phyloP scores from a whole-genome alignment of 2,888 invertebrate species.

The Apamea crenata region DNA sequence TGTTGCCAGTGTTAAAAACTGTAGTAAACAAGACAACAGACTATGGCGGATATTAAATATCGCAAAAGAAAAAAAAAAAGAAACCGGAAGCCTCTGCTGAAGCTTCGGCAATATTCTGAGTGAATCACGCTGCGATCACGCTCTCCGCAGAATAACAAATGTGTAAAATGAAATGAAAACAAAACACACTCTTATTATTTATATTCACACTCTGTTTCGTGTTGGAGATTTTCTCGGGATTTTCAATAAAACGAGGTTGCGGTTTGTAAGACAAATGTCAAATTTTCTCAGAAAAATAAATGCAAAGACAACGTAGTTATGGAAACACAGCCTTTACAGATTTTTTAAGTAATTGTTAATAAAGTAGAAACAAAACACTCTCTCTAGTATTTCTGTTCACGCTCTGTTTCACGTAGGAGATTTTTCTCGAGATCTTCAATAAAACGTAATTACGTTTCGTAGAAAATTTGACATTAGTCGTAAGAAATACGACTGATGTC shows the following conservation, averaged over 20 bases:
- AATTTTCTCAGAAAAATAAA: not conserved
- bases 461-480: too few species aligned
- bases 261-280: not conserved
- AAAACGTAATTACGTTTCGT: not conserved
- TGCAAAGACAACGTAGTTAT: too few species aligned
- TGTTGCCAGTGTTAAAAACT: not conserved
- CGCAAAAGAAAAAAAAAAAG: slow-evolving; percentile 15
- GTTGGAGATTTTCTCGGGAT: not conserved
- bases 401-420: not conserved
- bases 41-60: slow-evolving; percentile 40
- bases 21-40: not conserved
- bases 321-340: too few species aligned
- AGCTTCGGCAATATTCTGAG: slow-evolving; percentile 20
- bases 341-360: too few species aligned
- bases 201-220: not conserved
- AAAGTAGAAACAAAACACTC: slow-evolving; percentile 34
- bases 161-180: slow-evolving; percentile 45
- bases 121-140: slow-evolving; percentile 32
- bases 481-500: too few species aligned
- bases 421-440: not conserved
- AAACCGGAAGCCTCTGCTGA: slow-evolving; percentile 41
- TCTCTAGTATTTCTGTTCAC: not conserved
- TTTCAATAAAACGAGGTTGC: not conserved
- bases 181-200: slow-evolving; percentile 27
- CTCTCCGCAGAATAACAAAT: slow-evolving; percentile 21